Percentiles rank a stretch among this genome's conserved stretches.
These are phyloP conservation scores for Hypsibius dujardini DNA, from an alignment of 1,140 invertebrate genomes.

Conservation along the genomic window DNA sequence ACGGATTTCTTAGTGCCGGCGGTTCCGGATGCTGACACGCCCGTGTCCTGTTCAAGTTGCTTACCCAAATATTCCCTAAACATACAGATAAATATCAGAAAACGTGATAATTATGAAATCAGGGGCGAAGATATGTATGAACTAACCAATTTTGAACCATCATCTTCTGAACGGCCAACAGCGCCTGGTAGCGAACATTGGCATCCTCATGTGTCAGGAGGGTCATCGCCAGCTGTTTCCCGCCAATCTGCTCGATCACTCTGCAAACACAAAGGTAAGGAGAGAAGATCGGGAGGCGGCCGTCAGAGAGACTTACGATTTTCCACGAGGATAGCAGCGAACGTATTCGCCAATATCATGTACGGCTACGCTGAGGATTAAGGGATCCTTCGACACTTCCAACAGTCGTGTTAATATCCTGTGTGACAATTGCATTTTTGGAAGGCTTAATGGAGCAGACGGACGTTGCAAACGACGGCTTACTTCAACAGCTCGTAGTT, in stretches of 20 bases:
- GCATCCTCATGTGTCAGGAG: constrained; percentile 87
- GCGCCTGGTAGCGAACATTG: constrained; percentile 92
- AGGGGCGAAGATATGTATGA: constrained; percentile 18
- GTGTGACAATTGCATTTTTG: constrained; percentile 20
- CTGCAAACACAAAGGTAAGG: constrained; percentile 44
- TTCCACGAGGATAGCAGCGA: constrained; percentile 93
- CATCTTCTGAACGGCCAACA: constrained; percentile 93
- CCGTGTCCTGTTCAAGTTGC: constrained; percentile 65
- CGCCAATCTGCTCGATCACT: constrained; percentile 91
- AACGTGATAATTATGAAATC: constrained; percentile 19
- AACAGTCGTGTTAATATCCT: constrained; percentile 70
- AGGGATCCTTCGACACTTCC: constrained; percentile 69
- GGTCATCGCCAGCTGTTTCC: constrained; percentile 94
- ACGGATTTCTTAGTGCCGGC: neutral
- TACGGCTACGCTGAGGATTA: constrained; percentile 89
- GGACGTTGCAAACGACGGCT: constrained; percentile 17
- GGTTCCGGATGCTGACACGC: neutral
- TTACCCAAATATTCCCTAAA: constrained; percentile 84
- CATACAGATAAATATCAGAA: constrained; percentile 23
- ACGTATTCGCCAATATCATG: constrained; percentile 99
- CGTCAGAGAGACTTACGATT: constrained; percentile 53
- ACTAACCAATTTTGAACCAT: constrained; percentile 96
- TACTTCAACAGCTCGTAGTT: constrained; percentile 81
- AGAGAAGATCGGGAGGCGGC: too few species aligned
- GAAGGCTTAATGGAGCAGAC: constrained; percentile 17